Base-by-base conservation (phyloP, 2,797 vertebrate genomes). In the Hybognathus amarus region DNA sequence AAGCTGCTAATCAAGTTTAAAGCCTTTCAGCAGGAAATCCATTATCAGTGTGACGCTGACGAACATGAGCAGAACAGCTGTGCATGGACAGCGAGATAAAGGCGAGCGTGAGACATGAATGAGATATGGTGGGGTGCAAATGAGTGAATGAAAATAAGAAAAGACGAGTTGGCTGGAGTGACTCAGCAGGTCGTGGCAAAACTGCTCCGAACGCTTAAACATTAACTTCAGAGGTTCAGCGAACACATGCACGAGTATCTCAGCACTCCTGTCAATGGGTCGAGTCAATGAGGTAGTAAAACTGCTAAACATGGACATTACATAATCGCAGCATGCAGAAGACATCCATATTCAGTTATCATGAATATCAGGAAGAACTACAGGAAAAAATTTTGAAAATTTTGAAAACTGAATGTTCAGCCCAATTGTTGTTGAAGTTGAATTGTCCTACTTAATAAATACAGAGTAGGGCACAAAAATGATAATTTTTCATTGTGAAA, bases 101-200 rank as follows among this genome's bases (percentile, higher is more conserved):
- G n/a, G 6, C 7, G 1, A 20, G 9, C 9, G 6, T 13, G 56
- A 42, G 52, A 42, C 15, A 1, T 61, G 36, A 40, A 74, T n/a
- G 71, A 56, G 52, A 75, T 33, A 27, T 11, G 22, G 54, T 17
- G 22, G 73, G 10, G 30, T 5, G 11, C 5, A 18, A 18, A 33
- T 8, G 18, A 77, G 40, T 15, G 18, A 64, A 59, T 4, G 54
- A 42, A n/a, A 18, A n/a, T 36, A 13, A 27, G 13, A 30, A 66
- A 64, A 79, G 13, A 68, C 69, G 83, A 86, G 82, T n/a, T 1
- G 73, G 85, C 2, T 17, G 17, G 27, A 90, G 87, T 94, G 94
- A 95, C 92, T 94, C 92, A 91, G 93, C 93, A 91, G 0, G 22
- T 91, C 90, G 83, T n/a, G 12, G 45, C 54, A 38, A 45, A 73